Evolutionary conservation across 2,113 vertebrate genomes (phyloP), one percentile per base, ranked within the genome.

Genomic region (Thalassoma bifasciatum): DNA sequence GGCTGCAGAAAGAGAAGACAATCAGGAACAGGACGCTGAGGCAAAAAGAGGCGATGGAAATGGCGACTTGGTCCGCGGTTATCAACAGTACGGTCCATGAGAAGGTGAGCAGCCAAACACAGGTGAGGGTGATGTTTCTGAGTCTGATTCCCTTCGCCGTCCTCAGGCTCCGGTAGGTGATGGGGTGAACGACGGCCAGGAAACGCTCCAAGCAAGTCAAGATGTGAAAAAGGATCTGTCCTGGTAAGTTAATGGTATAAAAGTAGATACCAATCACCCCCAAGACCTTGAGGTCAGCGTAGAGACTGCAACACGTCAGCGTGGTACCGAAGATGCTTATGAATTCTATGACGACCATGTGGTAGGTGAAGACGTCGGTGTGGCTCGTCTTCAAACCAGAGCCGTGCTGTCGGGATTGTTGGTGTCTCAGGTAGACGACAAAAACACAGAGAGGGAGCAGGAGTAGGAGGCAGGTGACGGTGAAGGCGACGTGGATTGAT

Each of bases 121-220:
- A 66, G 3, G 14, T 36, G 19, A 66, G 26, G 64, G 4, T 16
- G 36, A 66, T 13, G 0, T 81, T 74, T 17, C 73, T 64, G 49
- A 62, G 5, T 53, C 38, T 52, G 37, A 23, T 38, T 12, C 65
- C 26, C 1, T 3, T 61, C 0, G 4, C 7, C 2, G 4, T 46
- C 13, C 2, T 73, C 56, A 85, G 66, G 14, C 36, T 7, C 38
- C 69, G 13, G 26, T 77, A 85, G 49, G 30, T 19, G 56, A 85
- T 8, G 2, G 82, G 77, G 13, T 85, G 77, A 21, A 77, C 54
- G 0, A 73, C 69, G 3, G 82, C 82, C 68, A 81, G 26, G 73
- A 81, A 85, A 21, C 69, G 78, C 37, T 77, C 82, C 10, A 70
- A 6, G 5, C 82, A 77, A 16, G 77, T 84, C 30, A 84, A 59